A percentile compares a stretch with the other conserved stretches of the same genome.
phyloP scores from a whole-genome alignment of 2,888 invertebrate species.

The Pristionchus japonicus region DNA sequence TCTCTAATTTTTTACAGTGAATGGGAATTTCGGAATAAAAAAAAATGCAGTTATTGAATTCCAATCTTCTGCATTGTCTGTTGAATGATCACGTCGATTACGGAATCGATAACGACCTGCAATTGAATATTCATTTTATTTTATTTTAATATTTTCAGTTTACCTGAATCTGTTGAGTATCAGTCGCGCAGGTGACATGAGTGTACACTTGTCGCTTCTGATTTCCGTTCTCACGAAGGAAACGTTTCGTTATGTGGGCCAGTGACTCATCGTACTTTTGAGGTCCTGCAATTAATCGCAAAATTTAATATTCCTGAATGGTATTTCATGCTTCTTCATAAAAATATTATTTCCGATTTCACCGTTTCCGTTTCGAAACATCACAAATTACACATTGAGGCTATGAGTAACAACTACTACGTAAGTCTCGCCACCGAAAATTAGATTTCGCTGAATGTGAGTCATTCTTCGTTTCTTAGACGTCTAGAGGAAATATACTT shows the following conservation, averaged over 20 bases:
- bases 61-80: constrained; percentile 67
- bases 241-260: constrained; percentile 60
- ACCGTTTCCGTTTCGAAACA: neutral
- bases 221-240: constrained; percentile 58
- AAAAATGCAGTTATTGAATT: constrained; percentile 52
- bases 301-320: too few relatives aligned
- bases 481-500: neutral
- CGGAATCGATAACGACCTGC: constrained; percentile 64
- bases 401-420: neutral
- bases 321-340: too few relatives aligned
- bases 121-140: neutral
- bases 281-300: too few relatives aligned
- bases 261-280: constrained; percentile 56
- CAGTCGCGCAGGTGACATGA: constrained; percentile 64
- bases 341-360: too few relatives aligned
- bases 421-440: neutral
- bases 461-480: neutral
- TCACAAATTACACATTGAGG: neutral
- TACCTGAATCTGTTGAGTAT: constrained; percentile 64
- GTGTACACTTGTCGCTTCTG: constrained; percentile 59
- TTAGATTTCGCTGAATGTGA: neutral
- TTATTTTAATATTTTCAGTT: neutral
- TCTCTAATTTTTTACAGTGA: too few relatives aligned
- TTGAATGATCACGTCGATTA: constrained; percentile 66
- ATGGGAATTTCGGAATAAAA: too few relatives aligned